phyloP scores from a whole-genome alignment of 2,113 vertebrate species.

The Dasypus novemcinctus region DNA sequence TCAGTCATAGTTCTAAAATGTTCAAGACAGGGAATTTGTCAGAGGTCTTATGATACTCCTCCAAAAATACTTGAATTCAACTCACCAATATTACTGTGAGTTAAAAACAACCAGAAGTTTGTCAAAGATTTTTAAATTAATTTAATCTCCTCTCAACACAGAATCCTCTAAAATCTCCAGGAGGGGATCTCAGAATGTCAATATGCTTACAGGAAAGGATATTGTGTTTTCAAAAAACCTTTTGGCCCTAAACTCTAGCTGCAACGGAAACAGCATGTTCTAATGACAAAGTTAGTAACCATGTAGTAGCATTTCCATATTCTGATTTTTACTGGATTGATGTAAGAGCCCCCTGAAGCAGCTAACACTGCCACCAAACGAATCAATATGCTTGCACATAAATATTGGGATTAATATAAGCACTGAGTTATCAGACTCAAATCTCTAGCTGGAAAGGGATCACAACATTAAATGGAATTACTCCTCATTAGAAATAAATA shows the following conservation, averaged over 20 bases:
- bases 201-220: conserved; percentile 33
- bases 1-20: conserved; percentile 81
- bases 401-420: conserved; percentile 60
- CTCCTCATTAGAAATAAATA: conserved; percentile 52
- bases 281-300: conserved; percentile 40
- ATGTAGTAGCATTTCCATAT: conserved; percentile 35
- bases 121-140: conserved; percentile 63
- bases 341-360: conserved; percentile 55
- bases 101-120: conserved; percentile 55
- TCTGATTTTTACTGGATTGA: conserved; percentile 58
- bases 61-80: conserved; percentile 79
- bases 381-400: conserved; percentile 50
- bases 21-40: conserved; percentile 80
- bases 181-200: conserved; percentile 26
- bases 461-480: conserved; percentile 48
- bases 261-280: conserved; percentile 56
- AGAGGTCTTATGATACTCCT: conserved; percentile 77
- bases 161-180: conserved; percentile 16
- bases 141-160: conserved; percentile 40
- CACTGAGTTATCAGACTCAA: conserved; percentile 39
- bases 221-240: neutral
- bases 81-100: conserved; percentile 78
- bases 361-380: neutral
- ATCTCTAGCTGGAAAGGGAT: conserved; percentile 51
- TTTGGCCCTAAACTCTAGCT: neutral